Evolutionary conservation across 2,113 vertebrate species (phyloP), one percentile per base, ranked within the genome.

Genomic region (Strigops habroptila): DNA sequence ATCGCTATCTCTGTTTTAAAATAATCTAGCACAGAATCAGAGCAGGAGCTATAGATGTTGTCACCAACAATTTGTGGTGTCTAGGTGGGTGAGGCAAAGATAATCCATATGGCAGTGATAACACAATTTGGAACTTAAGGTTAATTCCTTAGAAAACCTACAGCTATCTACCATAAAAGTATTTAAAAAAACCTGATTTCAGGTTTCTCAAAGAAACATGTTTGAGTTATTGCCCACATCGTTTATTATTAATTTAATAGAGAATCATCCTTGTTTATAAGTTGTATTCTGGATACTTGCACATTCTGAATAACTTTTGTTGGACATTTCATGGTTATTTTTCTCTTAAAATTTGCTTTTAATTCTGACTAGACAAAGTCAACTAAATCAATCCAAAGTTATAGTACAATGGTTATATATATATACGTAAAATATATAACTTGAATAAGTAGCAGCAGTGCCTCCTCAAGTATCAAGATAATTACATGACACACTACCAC

Each of bases 91-190:
- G 91, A 93, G 57, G 84, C 78, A 94, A 92, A 94, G 76, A 95
- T 91, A 95, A 93, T 57, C 84, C 86, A 90, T 93, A 91, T 82
- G 84, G 91, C 73, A 80, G 52, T 49, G 80, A 95, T 93, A 95
- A 93, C 86, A 86, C 52, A 91, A 39, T 80, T 71, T 73, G 80
- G 95, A 95, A 94, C 18, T 81, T 85, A 8, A 51, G 52, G 27
- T 79, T 73, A 82, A 80, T 92, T 94, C 68, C 67, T 83, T 64
- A 92, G 91, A 90, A 82, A 93, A 92, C 41, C 25, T 77, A 51
- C 62, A 73, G 71, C 71, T 91, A 62, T 69, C 69, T 78, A 93
- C 65, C 63, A 68, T 19, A 73, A 79, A 86, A 84, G 53, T 60
- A 89, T 49, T 93, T 95, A 74, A 3, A 0, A 3, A 57, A 95